Evolutionary conservation across 2,888 invertebrate genomes (phyloP), one percentile per base, ranked within the genome.

Genomic region (Anodontia alba): DNA sequence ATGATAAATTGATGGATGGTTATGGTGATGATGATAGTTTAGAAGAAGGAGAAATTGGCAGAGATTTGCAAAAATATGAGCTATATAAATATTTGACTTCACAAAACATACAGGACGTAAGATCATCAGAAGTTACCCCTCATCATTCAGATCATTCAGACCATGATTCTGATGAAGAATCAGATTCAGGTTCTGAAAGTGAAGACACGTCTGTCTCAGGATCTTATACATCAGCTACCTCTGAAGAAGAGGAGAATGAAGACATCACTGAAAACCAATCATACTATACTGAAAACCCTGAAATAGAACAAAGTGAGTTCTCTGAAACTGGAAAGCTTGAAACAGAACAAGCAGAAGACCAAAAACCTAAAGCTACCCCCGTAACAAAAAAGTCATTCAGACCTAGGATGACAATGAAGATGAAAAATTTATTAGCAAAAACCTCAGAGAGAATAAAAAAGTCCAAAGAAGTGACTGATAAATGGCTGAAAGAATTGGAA

Each of bases 401-500:
- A 23, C 42, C 26, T 23, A 43, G 38, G 29, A 17, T 26, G 23
- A 68, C 38, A 23, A 43, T 26, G 43, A 43, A 17, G 23, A 68
- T 57, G 20, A 71, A 76, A 46, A 33, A 72, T 15, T 26, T 67
- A 42, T 51, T 76, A n/a, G 73, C 73, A 33, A 78, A 71, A 26
- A 86, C 82, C 7, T 17, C 67, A 17, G 85, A 83, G 62, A 83
- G 51, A 36, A 49, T 86, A 10, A 80, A 86, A 69, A 80, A 83
- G 66, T 80, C 78, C 15, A 83, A 78, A 73, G 62, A 74, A 36
- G 80, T 83, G 29, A 83, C 85, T 38, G 74, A 80, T 26, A 80
- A 79, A 33, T 86, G 85, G 85, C 51, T 85, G 46, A 80, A 85
- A 68, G 83, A 83, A 38, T 70, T 86, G 8, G 54, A 76, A 42